Base-by-base conservation (phyloP, 2,113 vertebrate genomes). In the Microcebus jonahi region DNA sequence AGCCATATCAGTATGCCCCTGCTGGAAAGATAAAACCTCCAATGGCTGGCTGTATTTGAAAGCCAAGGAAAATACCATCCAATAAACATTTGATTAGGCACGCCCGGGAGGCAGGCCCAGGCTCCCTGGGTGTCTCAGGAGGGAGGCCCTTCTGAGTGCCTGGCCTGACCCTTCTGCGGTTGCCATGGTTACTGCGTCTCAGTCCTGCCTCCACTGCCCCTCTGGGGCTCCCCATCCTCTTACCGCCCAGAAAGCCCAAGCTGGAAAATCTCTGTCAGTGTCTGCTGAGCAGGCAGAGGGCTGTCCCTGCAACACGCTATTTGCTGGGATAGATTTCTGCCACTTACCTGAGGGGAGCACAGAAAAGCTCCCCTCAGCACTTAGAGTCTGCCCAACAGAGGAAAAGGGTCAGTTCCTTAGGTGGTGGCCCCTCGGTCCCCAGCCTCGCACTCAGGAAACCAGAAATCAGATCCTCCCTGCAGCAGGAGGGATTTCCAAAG, bases 361-460 rank as follows among this genome's bases (percentile, higher is more conserved):
- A 39, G 8, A 55, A 65, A 81, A 53, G 17, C 27, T 31, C 27
- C 36, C 23, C n/a, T 80, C 57, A 11, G 8, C 0, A 2, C 14
- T 83, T 36, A 8, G 8, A 68, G 29, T 80, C 36, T 65, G 48
- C 21, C 61, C 13, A 61, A 27, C 25, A 77, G 65, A 67, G 83
- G 65, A 63, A 94, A 59, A 55, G 3, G 36, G 59, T 71, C 42
- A 71, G 59, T 71, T 89, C 34, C 68, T 57, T 27, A 45, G 88
- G 36, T 65, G 53, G 65, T 8, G 3, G 34, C 48, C 50, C 21
- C 34, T 20, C 11, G 5, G 2, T 34, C 31, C 63, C 17, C 42
- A 85, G n/a, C 76, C 39, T 61, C 36, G 2, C 18, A 55, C 20
- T 53, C 59, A 92, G 94, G 81, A 98, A 98, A 95, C 82, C 89